Conservation (phyloP, 2,888 invertebrate species). For the Idaea biselata region DNA sequence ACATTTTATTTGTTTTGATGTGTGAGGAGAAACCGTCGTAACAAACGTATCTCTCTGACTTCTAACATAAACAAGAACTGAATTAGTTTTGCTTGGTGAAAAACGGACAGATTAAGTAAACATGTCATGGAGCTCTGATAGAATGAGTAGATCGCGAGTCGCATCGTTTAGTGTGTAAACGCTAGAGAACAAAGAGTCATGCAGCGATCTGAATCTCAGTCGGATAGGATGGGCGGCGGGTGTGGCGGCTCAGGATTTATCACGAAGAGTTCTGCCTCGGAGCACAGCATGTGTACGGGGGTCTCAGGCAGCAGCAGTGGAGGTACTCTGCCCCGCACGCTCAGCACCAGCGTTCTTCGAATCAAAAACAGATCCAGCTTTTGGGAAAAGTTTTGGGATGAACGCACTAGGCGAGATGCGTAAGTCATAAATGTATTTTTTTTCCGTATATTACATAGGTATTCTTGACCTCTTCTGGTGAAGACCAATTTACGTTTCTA, state of each 20-base stretch:
- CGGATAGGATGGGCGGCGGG: conserved; percentile 74
- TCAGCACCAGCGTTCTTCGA: conserved; percentile 89
- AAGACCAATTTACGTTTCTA: too few species aligned
- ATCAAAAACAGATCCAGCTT: conserved; percentile 89
- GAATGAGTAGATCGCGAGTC: neutral
- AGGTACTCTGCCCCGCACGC: conserved; percentile 83
- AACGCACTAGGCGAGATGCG: conserved; percentile 84
- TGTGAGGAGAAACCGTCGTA: conserved; percentile 36
- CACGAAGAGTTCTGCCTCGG: conserved; percentile 72
- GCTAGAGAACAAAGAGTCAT: conserved; percentile 39
- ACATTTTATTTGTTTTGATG: conserved; percentile 40
- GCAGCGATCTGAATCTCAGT: conserved; percentile 81
- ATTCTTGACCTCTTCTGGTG: too few species aligned
- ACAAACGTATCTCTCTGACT: conserved; percentile 33
- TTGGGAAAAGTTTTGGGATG: conserved; percentile 92
- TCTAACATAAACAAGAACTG: conserved; percentile 28
- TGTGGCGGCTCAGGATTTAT: conserved; percentile 55
- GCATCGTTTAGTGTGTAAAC: neutral
- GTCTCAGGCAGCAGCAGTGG: conserved; percentile 72
- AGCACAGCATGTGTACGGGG: conserved; percentile 77
- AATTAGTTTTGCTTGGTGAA: conserved; percentile 5
- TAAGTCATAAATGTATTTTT: conserved; percentile 67
- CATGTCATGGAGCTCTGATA: conserved; percentile 13
- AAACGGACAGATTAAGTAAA: conserved; percentile 29
- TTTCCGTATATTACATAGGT: too few species aligned